Evolutionary conservation across 2,888 invertebrate genomes (phyloP).

Genomic region (Cryptocephalus moraei): DNA sequence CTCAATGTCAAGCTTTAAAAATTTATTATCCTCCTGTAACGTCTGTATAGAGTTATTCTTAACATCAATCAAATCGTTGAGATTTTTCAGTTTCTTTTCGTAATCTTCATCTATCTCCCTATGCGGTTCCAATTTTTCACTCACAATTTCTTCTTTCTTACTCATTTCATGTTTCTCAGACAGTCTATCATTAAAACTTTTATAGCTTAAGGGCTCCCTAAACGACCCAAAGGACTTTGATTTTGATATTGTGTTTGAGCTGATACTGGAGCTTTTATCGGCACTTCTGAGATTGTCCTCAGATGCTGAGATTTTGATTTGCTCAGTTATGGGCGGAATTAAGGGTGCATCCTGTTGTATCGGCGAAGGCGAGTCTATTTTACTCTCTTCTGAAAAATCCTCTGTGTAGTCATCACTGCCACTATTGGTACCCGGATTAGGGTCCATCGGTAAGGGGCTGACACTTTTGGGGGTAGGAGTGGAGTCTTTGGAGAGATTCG

Average conservation of each 20-base stretch:
- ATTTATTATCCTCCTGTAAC: constrained; percentile 34
- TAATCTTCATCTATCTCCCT: constrained; percentile 3
- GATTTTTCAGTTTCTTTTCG: constrained; percentile 8
- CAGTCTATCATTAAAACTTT: constrained; percentile 1
- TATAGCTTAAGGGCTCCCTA: background rate
- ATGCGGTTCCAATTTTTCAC: background rate
- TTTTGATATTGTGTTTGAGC: constrained; percentile 2
- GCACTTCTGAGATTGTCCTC: background rate
- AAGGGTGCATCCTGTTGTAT: background rate
- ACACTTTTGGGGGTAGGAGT: constrained; percentile 35
- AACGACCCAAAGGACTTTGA: constrained; percentile 5
- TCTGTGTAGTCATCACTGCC: constrained; percentile 28
- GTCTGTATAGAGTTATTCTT: constrained; percentile 24
- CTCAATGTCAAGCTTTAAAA: constrained; percentile 31
- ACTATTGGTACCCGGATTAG: constrained; percentile 10
- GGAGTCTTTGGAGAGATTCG: constrained; percentile 24
- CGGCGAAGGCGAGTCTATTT: constrained; percentile 14
- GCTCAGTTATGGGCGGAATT: background rate
- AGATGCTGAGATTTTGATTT: background rate
- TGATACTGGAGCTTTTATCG: background rate
- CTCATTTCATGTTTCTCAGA: constrained; percentile 1
- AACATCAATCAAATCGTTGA: constrained; percentile 11
- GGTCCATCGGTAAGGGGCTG: constrained; percentile 33
- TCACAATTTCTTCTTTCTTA: constrained; percentile 1
- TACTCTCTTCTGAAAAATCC: constrained; percentile 30